Evolutionary conservation across 2,888 invertebrate species (phyloP).

Genomic region (Eupeodes luniger): DNA sequence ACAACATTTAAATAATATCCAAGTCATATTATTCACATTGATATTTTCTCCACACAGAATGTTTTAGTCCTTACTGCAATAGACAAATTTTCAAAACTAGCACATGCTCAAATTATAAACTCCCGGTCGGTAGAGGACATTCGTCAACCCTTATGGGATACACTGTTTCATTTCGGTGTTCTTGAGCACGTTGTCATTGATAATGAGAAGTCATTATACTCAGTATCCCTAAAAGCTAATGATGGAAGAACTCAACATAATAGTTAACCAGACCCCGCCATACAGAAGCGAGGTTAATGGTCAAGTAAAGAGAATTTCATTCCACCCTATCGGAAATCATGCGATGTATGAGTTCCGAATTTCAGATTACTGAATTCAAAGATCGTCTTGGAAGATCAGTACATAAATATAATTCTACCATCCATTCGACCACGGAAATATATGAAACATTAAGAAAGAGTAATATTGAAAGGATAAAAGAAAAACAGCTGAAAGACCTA

Average conservation of each 20-base stretch:
- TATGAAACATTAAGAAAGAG: not conserved
- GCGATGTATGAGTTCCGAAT: not conserved
- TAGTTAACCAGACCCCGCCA: not conserved
- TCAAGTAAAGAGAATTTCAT: not conserved
- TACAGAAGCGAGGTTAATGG: conserved; percentile 5
- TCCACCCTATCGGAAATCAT: not conserved
- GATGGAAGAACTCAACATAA: conserved; percentile 2
- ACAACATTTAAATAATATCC: too few species aligned
- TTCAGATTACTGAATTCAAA: not conserved
- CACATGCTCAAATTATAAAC: too few species aligned
- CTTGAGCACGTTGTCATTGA: conserved; percentile 7
- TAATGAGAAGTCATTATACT: not conserved
- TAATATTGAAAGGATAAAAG: conserved; percentile 2
- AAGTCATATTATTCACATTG: too few species aligned
- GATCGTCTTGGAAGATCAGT: not conserved
- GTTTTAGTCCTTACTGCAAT: too few species aligned
- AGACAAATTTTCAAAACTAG: too few species aligned
- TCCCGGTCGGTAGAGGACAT: not conserved
- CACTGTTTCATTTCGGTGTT: not conserved
- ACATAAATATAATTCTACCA: not conserved
- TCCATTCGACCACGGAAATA: not conserved
- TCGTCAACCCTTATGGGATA: not conserved
- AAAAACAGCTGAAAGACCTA: not conserved
- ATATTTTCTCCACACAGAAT: too few species aligned
- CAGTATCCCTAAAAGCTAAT: not conserved